Evolutionary conservation across 2,888 invertebrate genomes (phyloP), one percentile per base, ranked within the genome.

Genomic region (Cosmorhoe ocellata): DNA sequence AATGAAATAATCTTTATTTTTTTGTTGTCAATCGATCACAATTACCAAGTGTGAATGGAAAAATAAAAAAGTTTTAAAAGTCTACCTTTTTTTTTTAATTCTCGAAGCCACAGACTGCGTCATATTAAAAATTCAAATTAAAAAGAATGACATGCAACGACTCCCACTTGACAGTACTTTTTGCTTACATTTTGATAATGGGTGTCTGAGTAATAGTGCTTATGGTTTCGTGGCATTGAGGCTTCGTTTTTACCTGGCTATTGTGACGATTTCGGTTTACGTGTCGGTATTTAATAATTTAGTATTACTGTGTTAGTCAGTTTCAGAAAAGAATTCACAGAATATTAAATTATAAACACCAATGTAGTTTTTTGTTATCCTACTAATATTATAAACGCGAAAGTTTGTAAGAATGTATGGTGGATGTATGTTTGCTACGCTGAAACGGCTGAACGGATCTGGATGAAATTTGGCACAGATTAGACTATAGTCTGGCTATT

Each of bases 151-250:
- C 57, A 49, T 41, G 53, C 48, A 49, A 44, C 31, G 36, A 51
- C 52, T 58, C 58, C 41, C 51, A 55, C 57, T 59, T 53, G 56
- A 55, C 60, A 43, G 24, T 28, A 46, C 46, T 58, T 56, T 56
- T 59, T 56, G 49, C 48, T 53, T 47, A 42, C n/a, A 40, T 46
- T 47, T 56, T 59, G 38, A 56, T 61, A 58, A 60, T 61, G 53
- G 48, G 38, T 34, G 53, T 38, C 32, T 45, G 50, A 52, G 55
- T 63, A 60, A 58, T 59, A 61, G 56, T 51, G 47, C 48, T 59
- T 55, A 52, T 58, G 58, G 49, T 14, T 49, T 41, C 51, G 54
- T 60, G 56, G 55, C 55, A 56, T 58, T 59, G 59, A 22, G 36
- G 40, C 34, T 45, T 9, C 10, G 34, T 59, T 61, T 58, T 61